Base-by-base conservation (phyloP, 2,888 invertebrate species). In the Carterocephalus palaemon region DNA sequence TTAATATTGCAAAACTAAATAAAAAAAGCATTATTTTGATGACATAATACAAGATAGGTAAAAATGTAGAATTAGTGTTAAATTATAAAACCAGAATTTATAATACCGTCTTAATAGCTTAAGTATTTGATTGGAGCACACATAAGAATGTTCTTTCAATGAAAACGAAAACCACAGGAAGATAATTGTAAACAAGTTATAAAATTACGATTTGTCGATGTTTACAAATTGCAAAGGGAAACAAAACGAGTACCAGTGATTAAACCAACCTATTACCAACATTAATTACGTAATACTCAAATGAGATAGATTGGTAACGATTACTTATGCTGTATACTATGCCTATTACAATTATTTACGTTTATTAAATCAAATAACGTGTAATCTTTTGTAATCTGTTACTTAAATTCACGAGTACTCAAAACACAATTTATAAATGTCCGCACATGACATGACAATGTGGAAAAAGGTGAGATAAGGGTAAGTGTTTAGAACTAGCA, bases 221-320 rank as follows among this genome's bases (percentile, higher is more conserved):
- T 34, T 42, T 28, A 42, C 33, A 28, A 34, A 34, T 28, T 28
- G 28, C 29, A 23, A 22, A 29, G 29, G 22, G 22, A 43, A 43
- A 36, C 28, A 28, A 28, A 28, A 28, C 13, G 19, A 33, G n/a
- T n/a, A 26, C 19, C 8, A 28, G 17, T 34, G 34, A 20, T 28
- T 24, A 23, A 17, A 41, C 19, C 15, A 4, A 15, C 9, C 20
- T 28, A 36, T 40, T 46, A 34, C 15, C 29, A 5, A 15, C 46
- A 23, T 38, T 34, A 48, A n/a, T 13, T 15, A 45, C 19, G 12
- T 41, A 28, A 16, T 28, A 38, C 15, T 8, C 26, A 19, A 37
- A 42, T 38, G 17, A 16, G 33, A 39, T 19, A 22, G 26, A 26
- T 38, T 24, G 28, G 46, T 37, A 49, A 46, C 37, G 9, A 38